phyloP scores from a whole-genome alignment of 30 jellyfish, hydroid and myxozoan genomes.

The Aurelia aurita complex sp. Pacific region DNA sequence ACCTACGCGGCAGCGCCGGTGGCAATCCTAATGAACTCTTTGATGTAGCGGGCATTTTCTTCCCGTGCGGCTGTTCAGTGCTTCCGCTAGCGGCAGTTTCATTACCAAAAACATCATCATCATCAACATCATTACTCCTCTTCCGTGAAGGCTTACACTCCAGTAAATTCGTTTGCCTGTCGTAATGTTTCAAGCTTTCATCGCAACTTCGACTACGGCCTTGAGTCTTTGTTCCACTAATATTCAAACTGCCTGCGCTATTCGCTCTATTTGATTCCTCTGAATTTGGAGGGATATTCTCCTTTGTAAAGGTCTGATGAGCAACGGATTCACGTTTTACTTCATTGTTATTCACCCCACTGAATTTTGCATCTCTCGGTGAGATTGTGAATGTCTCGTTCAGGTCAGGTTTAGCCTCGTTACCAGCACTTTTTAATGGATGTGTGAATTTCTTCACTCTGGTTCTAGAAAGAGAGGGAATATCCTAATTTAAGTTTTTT shows the following conservation, averaged over 20 bases:
- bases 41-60: not conserved
- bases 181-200: conserved; percentile 46
- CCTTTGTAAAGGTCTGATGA: not conserved
- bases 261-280: not conserved
- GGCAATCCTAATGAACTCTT: not conserved
- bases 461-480: too few species aligned
- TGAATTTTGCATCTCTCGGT: not conserved
- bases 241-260: not conserved
- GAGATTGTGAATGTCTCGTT: conserved; percentile 1
- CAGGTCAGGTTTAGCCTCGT: conserved; percentile 15
- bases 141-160: conserved; percentile 13
- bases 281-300: not conserved
- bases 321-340: not conserved
- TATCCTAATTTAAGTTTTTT: too few species aligned
- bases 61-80: not conserved
- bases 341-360: not conserved
- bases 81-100: not conserved
- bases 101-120: conserved; percentile 23
- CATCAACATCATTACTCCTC: not conserved
- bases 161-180: conserved; percentile 47
- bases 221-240: not conserved
- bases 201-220: conserved; percentile 11
- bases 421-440: not conserved
- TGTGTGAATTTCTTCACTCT: conserved; percentile 14
- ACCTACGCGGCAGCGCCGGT: conserved; percentile 53